Conservation (phyloP, 2,888 invertebrate genomes). For the Agrenia bidenticulata region DNA sequence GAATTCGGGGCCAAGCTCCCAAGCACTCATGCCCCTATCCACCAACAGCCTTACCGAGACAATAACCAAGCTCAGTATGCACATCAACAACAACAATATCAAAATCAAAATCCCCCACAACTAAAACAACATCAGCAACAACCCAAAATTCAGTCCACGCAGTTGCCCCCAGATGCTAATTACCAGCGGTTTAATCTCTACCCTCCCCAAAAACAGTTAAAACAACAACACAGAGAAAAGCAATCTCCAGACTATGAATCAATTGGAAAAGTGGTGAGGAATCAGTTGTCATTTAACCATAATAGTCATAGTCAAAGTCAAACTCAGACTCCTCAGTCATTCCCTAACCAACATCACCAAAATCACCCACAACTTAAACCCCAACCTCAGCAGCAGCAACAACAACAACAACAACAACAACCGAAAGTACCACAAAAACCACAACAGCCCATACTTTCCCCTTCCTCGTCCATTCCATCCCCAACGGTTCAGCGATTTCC, state of each 20-base stretch:
- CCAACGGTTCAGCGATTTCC: constrained; percentile 1
- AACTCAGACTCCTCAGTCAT: constrained; percentile 5
- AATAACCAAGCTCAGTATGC: constrained; percentile 20
- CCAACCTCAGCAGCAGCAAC: constrained; percentile 26
- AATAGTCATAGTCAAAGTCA: neutral
- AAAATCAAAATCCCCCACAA: constrained; percentile 8
- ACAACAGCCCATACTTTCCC: constrained; percentile 11
- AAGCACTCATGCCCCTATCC: constrained; percentile 16
- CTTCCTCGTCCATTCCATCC: constrained; percentile 23
- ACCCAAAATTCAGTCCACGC: neutral
- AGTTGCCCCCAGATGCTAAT: neutral
- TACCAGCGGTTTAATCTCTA: neutral
- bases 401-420: constrained; percentile 15
- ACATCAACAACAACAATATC: constrained; percentile 8
- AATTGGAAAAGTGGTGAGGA: neutral
- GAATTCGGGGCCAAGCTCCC: constrained; percentile 37
- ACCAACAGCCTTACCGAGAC: constrained; percentile 15
- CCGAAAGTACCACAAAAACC: neutral
- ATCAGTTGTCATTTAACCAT: neutral
- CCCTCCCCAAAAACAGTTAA: neutral
- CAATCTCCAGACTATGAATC: neutral
- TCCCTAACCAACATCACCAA: constrained; percentile 5
- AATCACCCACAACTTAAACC: neutral
- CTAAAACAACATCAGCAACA: constrained; percentile 27
- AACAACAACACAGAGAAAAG: neutral